Percentiles rank a stretch among this genome's conserved stretches.
These are phyloP conservation scores for Antechinus flavipes DNA, from an alignment of 2,113 vertebrate species.

Conservation along the genomic window DNA sequence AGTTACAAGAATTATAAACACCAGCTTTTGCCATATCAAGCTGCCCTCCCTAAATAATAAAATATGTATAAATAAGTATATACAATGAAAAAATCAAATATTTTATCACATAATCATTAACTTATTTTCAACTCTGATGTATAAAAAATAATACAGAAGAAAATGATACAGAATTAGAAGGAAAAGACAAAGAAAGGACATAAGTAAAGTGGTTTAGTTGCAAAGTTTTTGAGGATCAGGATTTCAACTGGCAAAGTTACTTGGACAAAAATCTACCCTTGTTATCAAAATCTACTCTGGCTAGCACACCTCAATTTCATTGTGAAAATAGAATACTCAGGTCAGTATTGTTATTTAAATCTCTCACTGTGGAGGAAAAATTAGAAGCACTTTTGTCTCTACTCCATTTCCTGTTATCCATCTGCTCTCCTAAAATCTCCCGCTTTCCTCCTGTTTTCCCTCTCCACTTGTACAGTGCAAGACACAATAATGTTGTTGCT, in stretches of 20 bases:
- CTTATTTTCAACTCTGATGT: background rate
- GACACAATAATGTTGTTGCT: background rate
- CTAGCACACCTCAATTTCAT: conserved; percentile 14
- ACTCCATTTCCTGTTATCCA: background rate
- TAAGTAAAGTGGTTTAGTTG: background rate
- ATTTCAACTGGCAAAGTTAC: background rate
- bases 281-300: background rate
- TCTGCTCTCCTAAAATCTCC: background rate
- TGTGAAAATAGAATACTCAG: background rate
- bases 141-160: background rate
- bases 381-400: background rate
- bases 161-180: background rate
- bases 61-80: background rate
- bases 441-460: fast-evolving
- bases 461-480: background rate
- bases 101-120: background rate
- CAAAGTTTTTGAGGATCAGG: background rate
- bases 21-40: background rate
- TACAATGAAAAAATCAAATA: background rate
- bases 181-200: background rate
- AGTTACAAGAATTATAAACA: background rate
- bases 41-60: background rate
- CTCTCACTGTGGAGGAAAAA: background rate
- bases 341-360: background rate
- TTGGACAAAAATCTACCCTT: conserved; percentile 1